Conservation (phyloP, 2,797 vertebrate genomes). For the Hyperoplus lanceolatus region DNA sequence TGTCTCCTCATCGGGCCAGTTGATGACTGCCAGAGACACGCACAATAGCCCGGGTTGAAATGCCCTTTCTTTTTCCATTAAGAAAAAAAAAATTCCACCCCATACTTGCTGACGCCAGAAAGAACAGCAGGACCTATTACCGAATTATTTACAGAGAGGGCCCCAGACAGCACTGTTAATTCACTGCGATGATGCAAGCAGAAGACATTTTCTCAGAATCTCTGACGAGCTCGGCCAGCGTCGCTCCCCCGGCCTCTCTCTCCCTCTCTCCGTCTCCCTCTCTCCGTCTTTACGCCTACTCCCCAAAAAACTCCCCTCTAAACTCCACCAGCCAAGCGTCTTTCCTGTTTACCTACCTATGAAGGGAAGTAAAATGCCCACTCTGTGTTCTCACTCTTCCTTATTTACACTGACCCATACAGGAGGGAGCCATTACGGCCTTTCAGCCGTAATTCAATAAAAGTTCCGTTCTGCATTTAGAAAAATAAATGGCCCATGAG, state of each 20-base stretch:
- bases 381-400: constrained; percentile 81
- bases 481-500: constrained; percentile 82
- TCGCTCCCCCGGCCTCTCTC: constrained; percentile 10
- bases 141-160: constrained; percentile 60
- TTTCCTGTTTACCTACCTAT: constrained; percentile 85
- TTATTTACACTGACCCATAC: constrained; percentile 82
- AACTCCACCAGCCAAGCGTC: constrained; percentile 71
- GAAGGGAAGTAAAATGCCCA: constrained; percentile 81
- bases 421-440: constrained; percentile 81
- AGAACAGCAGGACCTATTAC: constrained; percentile 38
- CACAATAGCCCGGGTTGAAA: constrained; percentile 53
- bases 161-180: constrained; percentile 54
- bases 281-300: constrained; percentile 43
- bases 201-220: constrained; percentile 64
- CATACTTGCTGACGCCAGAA: constrained; percentile 65
- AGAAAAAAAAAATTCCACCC: constrained; percentile 56
- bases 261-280: constrained; percentile 16
- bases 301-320: constrained; percentile 44
- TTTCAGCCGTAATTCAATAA: constrained; percentile 86
- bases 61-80: constrained; percentile 52
- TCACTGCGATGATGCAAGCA: constrained; percentile 65
- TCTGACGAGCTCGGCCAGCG: constrained; percentile 28
- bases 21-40: constrained; percentile 53
- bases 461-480: constrained; percentile 82
- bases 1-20: constrained; percentile 53